Conservation (phyloP, 1,140 invertebrate species). For the Drosophila sulfurigaster region DNA sequence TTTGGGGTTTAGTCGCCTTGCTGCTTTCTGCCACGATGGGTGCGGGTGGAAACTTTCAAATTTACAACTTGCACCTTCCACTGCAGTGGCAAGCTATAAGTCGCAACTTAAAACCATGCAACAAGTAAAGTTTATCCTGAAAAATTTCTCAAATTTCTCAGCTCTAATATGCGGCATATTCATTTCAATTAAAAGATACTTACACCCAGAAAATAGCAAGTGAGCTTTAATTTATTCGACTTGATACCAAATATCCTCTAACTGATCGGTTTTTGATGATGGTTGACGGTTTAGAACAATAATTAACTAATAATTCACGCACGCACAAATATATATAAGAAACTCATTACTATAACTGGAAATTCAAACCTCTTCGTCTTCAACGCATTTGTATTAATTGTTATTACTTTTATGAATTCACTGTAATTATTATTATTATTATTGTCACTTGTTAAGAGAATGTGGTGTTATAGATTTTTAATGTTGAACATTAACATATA, state of each 20-base stretch:
- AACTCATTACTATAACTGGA: no score
- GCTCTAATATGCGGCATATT: conserved; percentile 28
- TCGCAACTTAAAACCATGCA: conserved; percentile 34
- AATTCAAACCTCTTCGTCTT: no score
- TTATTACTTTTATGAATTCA: no score
- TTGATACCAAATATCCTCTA: neutral
- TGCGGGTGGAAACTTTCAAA: conserved; percentile 38
- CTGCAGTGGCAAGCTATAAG: conserved; percentile 20
- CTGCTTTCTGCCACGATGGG: neutral
- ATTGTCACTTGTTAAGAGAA: no score
- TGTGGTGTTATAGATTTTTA: no score
- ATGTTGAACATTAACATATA: no score
- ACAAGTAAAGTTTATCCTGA: conserved; percentile 41
- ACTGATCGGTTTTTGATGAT: conserved; percentile 11
- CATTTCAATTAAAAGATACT: conserved; percentile 52
- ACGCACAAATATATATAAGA: no score
- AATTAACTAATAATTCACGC: no score
- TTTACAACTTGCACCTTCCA: conserved; percentile 47
- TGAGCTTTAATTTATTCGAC: neutral
- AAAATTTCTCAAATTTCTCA: neutral
- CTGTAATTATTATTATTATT: no score
- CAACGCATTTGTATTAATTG: no score
- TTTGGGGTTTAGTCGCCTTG: conserved; percentile 10
- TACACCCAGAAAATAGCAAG: conserved; percentile 8
- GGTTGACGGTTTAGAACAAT: neutral